Evolutionary conservation across 2,113 vertebrate genomes (phyloP).

Genomic region (Hipposideros armiger): DNA sequence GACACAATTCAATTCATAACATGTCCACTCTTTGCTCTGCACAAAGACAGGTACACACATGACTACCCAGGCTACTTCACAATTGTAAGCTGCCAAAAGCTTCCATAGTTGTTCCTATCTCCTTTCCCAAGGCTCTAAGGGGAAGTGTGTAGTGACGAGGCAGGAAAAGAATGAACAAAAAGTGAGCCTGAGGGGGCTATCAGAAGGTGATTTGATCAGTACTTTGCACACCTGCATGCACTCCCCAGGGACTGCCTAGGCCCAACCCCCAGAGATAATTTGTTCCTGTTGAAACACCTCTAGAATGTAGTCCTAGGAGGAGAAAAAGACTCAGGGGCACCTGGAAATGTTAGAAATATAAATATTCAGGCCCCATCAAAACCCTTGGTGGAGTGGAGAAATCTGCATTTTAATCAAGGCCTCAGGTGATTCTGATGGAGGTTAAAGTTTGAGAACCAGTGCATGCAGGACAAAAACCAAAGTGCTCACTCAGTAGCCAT

Average conservation of each 20-base stretch:
- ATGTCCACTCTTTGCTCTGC: not conserved
- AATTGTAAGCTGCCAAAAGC: too few relatives aligned
- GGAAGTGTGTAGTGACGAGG: too few relatives aligned
- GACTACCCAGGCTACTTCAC: not conserved
- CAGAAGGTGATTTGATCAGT: too few relatives aligned
- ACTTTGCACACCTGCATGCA: too few relatives aligned
- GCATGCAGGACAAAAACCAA: not conserved
- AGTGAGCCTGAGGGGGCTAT: too few relatives aligned
- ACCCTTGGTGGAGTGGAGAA: not conserved
- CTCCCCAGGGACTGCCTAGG: too few relatives aligned
- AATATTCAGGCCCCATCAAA: not conserved
- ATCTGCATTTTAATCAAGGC: not conserved
- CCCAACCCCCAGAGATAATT: too few relatives aligned
- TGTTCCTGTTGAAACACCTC: too few relatives aligned
- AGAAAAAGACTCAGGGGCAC: not conserved
- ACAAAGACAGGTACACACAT: not conserved
- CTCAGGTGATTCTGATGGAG: not conserved
- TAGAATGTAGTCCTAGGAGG: not conserved
- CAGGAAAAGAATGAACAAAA: too few relatives aligned
- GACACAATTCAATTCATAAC: not conserved
- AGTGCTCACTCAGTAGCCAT: not conserved
- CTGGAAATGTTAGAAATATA: not conserved
- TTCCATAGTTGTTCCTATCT: too few relatives aligned
- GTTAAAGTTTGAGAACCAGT: not conserved
- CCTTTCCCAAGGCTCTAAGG: too few relatives aligned